Evolutionary conservation across 1,140 invertebrate genomes (phyloP), one percentile per base, ranked within the genome.

Genomic region (Neodiprion fabricii): DNA sequence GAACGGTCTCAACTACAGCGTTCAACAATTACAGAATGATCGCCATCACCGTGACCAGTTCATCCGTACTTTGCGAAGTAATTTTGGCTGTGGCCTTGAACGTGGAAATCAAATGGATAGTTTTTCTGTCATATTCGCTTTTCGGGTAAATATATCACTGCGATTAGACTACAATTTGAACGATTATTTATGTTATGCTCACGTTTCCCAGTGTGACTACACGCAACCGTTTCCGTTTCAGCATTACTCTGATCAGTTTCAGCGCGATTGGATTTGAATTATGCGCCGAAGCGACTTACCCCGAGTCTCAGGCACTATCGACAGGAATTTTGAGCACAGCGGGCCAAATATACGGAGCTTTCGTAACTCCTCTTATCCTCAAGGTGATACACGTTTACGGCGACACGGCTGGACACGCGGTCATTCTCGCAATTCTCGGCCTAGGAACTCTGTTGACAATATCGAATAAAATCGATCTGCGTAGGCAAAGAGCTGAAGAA

Each of bases 161-260:
- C 1, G 53, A 21, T 14, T 40, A 5, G 5, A 40, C 28, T 40
- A 40, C 28, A 40, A 5, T 40, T 40, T 0, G 2, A 40, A 3
- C 28, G 28, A 40, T 40, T 5, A 40, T 40, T 40, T 1, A 40
- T 3, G 28, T 40, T 40, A 40, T 40, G 1, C 28, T 40, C 28
- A 40, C 28, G 5, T 40, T 40, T 40, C 28, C 4, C 28, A 40
- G 5, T 40, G 28, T 40, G 28, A 40, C 28, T 40, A 40, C 28
- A 40, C 5, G 1, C 1, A 40, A 61, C n/a, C 53, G 5, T 14
- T 14, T 17, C 3, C 9, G 4, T 61, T 61, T 14, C 76, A 92
- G 92, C 73, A 93, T 92, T 80, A 94, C 94, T 83, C 94, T 94
- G 92, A 93, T 92, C 11, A 92, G 93, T 5, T 95, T 94, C 81